A percentile compares a stretch with the other conserved stretches of the same genome.
phyloP scores from a whole-genome alignment of 2,888 invertebrate genomes.

The Priocnemis perturbator region DNA sequence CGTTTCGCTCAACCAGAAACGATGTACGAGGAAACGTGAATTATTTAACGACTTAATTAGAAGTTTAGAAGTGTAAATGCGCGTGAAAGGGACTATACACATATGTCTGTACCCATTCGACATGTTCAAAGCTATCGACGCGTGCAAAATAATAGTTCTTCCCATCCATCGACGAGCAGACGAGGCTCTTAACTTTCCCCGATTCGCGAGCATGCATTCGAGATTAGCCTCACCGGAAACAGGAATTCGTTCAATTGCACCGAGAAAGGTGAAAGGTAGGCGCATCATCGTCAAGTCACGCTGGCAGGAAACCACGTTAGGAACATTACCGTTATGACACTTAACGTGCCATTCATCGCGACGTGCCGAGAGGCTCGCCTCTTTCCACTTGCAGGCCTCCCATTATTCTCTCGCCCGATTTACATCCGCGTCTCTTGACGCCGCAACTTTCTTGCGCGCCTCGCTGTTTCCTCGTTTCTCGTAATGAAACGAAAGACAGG shows the following conservation, averaged over 20 bases:
- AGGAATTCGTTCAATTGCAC: conserved; percentile 28
- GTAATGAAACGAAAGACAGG: background rate
- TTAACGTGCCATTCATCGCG: conserved; percentile 1
- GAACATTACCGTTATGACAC: conserved; percentile 27
- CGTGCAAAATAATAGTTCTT: too few relatives aligned
- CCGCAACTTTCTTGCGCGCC: background rate
- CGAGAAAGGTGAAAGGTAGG: conserved; percentile 47
- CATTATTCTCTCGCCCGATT: conserved; percentile 5
- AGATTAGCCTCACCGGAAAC: conserved; percentile 35
- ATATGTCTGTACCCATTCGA: too few relatives aligned
- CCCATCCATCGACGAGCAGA: too few relatives aligned
- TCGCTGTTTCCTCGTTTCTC: conserved; percentile 14
- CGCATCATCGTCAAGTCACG: background rate
- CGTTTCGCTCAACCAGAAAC: too few relatives aligned
- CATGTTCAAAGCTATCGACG: too few relatives aligned
- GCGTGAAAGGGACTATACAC: background rate
- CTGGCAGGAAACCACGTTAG: conserved; percentile 10
- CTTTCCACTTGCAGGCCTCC: conserved; percentile 12
- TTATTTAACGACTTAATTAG: background rate
- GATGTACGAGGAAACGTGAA: background rate
- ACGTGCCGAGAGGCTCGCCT: background rate
- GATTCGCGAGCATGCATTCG: conserved; percentile 2
- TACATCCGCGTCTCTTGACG: background rate
- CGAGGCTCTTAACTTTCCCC: conserved; percentile 38
- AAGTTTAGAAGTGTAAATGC: background rate